Conservation (phyloP, 2,888 invertebrate species). For the Brenthis daphne region DNA sequence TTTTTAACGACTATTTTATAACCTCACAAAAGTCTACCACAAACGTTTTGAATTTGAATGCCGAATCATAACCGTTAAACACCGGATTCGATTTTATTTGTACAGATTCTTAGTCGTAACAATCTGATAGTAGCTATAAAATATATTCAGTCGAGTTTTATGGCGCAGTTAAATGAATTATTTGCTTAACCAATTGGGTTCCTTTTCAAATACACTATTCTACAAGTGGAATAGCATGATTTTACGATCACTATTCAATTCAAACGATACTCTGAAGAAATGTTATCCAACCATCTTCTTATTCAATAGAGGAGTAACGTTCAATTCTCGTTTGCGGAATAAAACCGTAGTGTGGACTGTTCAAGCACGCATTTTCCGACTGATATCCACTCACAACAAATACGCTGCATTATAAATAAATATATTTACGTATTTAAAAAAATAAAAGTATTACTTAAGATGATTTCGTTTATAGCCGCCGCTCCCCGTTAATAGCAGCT, state of each 20-base stretch:
- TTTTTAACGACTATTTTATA: conserved; percentile 52
- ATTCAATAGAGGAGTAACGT: no score
- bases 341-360: no score
- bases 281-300: no score
- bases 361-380: no score
- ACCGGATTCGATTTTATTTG: conserved; percentile 49
- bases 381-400: no score
- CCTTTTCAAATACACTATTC: background rate
- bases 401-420: no score
- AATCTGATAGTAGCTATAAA: conserved; percentile 41
- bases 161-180: conserved; percentile 7
- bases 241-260: background rate
- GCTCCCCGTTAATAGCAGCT: no score
- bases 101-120: conserved; percentile 45
- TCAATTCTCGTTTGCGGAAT: no score
- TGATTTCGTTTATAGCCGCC: no score
- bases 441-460: no score
- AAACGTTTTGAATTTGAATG: conserved; percentile 53
- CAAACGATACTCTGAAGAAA: background rate
- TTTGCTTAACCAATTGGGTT: conserved; percentile 4
- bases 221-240: background rate
- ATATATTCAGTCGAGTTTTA: conserved; percentile 21
- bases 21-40: conserved; percentile 46
- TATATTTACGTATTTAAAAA: no score
- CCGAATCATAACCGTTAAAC: conserved; percentile 52